A percentile compares a stretch with the other conserved stretches of the same genome.
phyloP scores from a whole-genome alignment of 2,888 invertebrate species.

The Beris chalybata region DNA sequence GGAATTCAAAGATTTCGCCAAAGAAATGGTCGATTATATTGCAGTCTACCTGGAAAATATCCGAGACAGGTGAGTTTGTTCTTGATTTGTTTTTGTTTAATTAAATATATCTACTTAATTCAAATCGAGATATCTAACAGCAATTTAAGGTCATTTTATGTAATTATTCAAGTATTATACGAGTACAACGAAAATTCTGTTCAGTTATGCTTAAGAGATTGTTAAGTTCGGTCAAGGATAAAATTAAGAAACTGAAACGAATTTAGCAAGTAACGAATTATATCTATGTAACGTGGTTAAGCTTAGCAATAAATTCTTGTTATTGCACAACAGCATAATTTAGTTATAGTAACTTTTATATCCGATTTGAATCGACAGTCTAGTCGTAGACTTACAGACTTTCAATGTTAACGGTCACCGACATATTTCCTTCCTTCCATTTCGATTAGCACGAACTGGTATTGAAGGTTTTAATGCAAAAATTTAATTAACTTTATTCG shows the following conservation, averaged over 20 bases:
- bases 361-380: no score
- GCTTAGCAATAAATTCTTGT: no score
- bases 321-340: no score
- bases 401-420: conserved; percentile 1
- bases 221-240: no score
- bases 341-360: no score
- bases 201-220: no score
- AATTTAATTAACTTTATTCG: background rate
- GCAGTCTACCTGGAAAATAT: conserved; percentile 92
- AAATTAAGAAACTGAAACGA: no score
- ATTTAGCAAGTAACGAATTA: no score
- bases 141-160: background rate
- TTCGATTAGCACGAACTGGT: background rate
- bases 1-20: conserved; percentile 84
- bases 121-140: background rate
- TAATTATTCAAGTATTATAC: no score
- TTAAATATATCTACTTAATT: background rate
- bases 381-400: no score
- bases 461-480: conserved; percentile 12
- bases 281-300: no score
- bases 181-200: no score
- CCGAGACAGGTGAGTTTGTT: conserved; percentile 73
- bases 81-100: conserved; percentile 2
- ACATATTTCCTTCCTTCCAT: conserved; percentile 6
- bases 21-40: conserved; percentile 93